Evolutionary conservation across 2,797 vertebrate species (phyloP), one percentile per base, ranked within the genome.

Genomic region (Capromys pilorides): DNA sequence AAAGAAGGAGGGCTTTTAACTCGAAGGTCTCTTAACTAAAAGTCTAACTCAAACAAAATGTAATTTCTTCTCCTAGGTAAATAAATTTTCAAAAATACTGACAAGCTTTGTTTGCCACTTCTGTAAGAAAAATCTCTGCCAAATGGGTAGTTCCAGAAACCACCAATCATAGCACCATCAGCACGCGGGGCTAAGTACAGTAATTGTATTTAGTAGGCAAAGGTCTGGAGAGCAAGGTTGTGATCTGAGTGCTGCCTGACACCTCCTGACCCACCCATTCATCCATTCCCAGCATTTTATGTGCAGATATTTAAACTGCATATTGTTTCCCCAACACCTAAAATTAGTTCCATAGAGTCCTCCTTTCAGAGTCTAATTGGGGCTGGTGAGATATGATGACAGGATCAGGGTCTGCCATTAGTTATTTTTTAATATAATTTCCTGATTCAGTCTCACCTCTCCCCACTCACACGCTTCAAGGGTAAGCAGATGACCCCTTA

Each of bases 401-500:
- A 21, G 97, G 97, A 97, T 96, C 97, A 94, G 83, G 94, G 96
- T 73, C 94, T 91, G 83, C 96, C 95, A 91, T 97, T 94, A 96
- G 61, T 97, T 97, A 96, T 73, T 93, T 92, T 95, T 94, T 93
- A 96, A 97, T 96, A 96, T 83, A 95, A 97, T 96, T 97, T 97
- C 97, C 96, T 96, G 95, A 92, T 82, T 94, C 66, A 12, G 54
- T 92, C 95, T 97, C 93, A 93, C 95, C 79, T 94, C 94, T 91
- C 67, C 51, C 41, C 14, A 62, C 28, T 94, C 78, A 84, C 39
- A 71, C 1, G 26, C 81, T 83, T 88, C 83, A 64, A 78, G 90
- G 49, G 88, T 84, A 92, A 92, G 51, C 13, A 75, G 86, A 91
- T 94, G 86, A 94, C 67, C 94, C 51, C n/a, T 51, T 75, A 19